These are phyloP conservation scores for Syrphus vitripennis DNA, from an alignment of 2,888 invertebrate genomes.

Conservation along the genomic window DNA sequence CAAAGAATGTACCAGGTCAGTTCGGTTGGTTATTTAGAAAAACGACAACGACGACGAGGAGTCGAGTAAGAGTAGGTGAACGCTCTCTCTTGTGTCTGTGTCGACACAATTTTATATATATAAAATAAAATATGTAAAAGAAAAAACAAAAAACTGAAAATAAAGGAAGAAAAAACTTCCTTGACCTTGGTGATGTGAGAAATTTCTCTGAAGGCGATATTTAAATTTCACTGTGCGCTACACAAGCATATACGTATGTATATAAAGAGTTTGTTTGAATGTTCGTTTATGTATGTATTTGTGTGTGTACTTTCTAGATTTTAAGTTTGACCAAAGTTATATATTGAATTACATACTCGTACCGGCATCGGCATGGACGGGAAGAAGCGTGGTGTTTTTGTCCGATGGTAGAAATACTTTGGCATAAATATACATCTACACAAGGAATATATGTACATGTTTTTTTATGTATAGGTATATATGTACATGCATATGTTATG, in stretches of 20 bases:
- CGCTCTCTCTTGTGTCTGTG: slow-evolving; percentile 42
- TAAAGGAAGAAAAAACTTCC: slow-evolving; percentile 43
- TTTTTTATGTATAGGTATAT: background rate
- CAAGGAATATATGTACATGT: background rate
- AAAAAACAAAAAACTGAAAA: background rate
- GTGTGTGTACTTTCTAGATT: background rate
- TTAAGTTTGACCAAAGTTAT: slow-evolving; percentile 22
- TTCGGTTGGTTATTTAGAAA: slow-evolving; percentile 44
- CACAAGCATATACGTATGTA: background rate
- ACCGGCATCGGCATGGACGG: slow-evolving; percentile 2
- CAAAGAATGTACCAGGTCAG: slow-evolving; percentile 68
- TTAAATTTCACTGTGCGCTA: slow-evolving; percentile 42
- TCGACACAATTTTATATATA: slow-evolving; percentile 60
- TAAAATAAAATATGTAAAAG: background rate
- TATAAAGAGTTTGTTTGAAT: background rate
- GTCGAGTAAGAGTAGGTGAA: slow-evolving; percentile 16
- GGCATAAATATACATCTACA: background rate
- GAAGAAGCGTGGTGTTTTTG: slow-evolving; percentile 15
- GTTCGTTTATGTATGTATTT: background rate
- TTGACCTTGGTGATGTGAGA: slow-evolving; percentile 65
- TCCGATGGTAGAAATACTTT: background rate
- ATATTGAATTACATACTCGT: slow-evolving; percentile 11
- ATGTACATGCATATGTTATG: background rate
- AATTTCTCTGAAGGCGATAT: slow-evolving; percentile 56
- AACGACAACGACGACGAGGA: too few relatives aligned